These are phyloP conservation scores for Hirtodrosophila trivittata DNA, from an alignment of 2,888 invertebrate genomes.

Conservation along the genomic window DNA sequence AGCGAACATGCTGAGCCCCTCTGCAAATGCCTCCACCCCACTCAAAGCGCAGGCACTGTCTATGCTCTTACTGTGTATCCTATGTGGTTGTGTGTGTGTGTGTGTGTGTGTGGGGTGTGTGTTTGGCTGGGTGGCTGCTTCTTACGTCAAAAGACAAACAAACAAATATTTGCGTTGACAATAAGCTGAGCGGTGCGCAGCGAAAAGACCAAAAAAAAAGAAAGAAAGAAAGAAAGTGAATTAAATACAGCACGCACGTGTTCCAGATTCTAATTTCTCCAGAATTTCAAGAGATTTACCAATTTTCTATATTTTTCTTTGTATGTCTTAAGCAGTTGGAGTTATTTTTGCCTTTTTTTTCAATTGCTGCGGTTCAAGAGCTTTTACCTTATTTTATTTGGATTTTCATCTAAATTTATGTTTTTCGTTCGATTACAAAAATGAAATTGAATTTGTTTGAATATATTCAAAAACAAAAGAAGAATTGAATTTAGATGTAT, in stretches of 20 bases:
- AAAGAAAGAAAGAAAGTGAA: conserved; percentile 44
- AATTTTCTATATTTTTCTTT: neutral
- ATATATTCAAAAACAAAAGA: too few species aligned
- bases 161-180: conserved; percentile 75
- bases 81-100: conserved; percentile 35
- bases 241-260: conserved; percentile 28
- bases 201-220: too few species aligned
- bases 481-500: too few species aligned
- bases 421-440: too few species aligned
- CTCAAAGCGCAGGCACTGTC: conserved; percentile 11
- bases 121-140: conserved; percentile 28
- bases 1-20: conserved; percentile 26
- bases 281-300: neutral
- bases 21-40: neutral
- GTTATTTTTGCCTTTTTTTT: too few species aligned
- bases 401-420: too few species aligned
- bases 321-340: too few species aligned
- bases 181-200: conserved; percentile 48
- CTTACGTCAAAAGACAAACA: conserved; percentile 73
- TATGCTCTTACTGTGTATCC: conserved; percentile 12
- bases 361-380: too few species aligned
- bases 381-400: too few species aligned
- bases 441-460: too few species aligned
- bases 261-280: conserved; percentile 20
- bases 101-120: neutral